These are phyloP conservation scores for Cephus pulcher DNA, from an alignment of 2,888 invertebrate genomes.

Conservation along the genomic window DNA sequence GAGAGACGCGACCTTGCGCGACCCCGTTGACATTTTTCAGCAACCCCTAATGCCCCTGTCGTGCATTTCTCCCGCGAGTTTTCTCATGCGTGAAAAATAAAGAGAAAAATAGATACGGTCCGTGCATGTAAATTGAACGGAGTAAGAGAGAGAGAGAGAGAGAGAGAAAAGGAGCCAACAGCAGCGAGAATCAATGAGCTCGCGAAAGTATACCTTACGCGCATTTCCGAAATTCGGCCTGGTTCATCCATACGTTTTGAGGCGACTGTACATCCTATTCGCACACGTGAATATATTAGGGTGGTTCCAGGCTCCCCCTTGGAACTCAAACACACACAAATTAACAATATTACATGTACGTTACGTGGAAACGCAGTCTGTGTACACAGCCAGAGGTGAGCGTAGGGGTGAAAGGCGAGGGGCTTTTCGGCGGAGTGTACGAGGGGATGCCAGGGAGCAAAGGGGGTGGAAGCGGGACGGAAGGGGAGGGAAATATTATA, in stretches of 20 bases:
- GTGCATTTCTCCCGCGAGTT: neutral
- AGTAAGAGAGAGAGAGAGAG: neutral
- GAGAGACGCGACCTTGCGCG: neutral
- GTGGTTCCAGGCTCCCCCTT: constrained; percentile 55
- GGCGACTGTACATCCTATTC: constrained; percentile 49
- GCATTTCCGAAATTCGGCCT: no score
- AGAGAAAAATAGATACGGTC: neutral
- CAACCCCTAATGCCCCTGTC: neutral
- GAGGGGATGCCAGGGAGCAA: constrained; percentile 26
- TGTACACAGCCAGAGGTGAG: constrained; percentile 11
- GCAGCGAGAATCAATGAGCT: no score
- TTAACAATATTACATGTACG: constrained; percentile 63
- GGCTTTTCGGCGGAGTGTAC: constrained; percentile 14
- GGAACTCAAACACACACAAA: constrained; percentile 61
- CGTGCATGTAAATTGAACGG: neutral
- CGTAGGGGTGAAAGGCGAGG: constrained; percentile 16
- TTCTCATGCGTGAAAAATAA: neutral
- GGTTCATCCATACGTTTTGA: constrained; percentile 39
- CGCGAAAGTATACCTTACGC: no score
- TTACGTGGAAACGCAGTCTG: constrained; percentile 27
- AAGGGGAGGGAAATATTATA: constrained; percentile 62
- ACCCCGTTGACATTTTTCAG: neutral
- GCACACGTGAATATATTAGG: constrained; percentile 58
- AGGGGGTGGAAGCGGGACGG: constrained; percentile 13
- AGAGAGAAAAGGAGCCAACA: no score